Base-by-base conservation (phyloP, 2,888 invertebrate species). In the Idaea biselata region DNA sequence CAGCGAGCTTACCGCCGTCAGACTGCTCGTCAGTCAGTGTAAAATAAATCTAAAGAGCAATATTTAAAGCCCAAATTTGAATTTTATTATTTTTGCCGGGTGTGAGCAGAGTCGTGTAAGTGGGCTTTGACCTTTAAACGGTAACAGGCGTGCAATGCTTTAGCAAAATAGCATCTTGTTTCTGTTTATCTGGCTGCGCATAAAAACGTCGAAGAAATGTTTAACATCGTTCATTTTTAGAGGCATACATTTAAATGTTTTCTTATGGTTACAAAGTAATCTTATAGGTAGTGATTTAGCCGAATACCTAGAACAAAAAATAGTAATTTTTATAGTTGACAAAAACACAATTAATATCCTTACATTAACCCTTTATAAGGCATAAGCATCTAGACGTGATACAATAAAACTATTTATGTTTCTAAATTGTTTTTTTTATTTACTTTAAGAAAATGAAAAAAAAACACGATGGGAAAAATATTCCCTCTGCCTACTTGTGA, bases 241-340 rank as follows among this genome's bases (percentile, higher is more conserved):
- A 53, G 65, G 70, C 67, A 25, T 25, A 25, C 25, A 67, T 53
- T 53, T 53, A 53, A 53, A 53, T 53, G 53, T 53, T 53, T 53
- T 53, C 53, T 53, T 70, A 70, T 55, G 33, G 66, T 66, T 68
- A 72, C 69, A 68, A 73, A 66, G 64, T 70, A 65, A 69, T 62
- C 25, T 33, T n/a, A 18, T 74, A 72, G 65, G 73, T 69, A 56
- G 55, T 59, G 59, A 62, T 70, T 71, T 72, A 73, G 71, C 72
- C 72, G 68, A 73, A 8, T 53, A 53, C 6, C 6, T 53, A 53
- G 53, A 53, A 2, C 53, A 53, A 53, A 53, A n/a, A 53, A 53
- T 25, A 25, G 25, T 25, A 25, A 25, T 25, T 25, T 25, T 25
- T 25, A 25, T 25, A 25, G 25, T 25, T 25, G 25, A 25, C 25